Conservation (phyloP, 2,797 vertebrate species). For the Brachymystax lenok region DNA sequence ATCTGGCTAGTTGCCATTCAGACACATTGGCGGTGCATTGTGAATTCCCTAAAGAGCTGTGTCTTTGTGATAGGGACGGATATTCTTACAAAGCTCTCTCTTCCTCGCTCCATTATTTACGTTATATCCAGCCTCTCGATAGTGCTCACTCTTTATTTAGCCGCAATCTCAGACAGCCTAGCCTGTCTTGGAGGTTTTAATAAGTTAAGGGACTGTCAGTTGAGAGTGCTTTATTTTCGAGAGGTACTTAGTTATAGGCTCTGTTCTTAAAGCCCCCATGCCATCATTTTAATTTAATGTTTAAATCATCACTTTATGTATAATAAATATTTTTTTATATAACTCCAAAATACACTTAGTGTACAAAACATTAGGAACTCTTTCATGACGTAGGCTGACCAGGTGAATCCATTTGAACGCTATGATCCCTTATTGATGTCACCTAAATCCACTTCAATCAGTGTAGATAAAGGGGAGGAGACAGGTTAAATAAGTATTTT, state of each 20-base stretch:
- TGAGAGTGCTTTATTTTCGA: not conserved
- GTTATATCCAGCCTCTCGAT: slow-evolving; percentile 3
- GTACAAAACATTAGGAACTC: no score
- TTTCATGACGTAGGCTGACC: no score
- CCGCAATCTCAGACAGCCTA: not conserved
- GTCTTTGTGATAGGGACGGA: not conserved
- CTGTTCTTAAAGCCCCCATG: not conserved
- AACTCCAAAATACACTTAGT: no score
- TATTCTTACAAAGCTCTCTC: slow-evolving; percentile 1
- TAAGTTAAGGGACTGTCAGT: slow-evolving; percentile 4
- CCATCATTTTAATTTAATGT: no score
- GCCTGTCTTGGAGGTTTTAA: slow-evolving; percentile 11
- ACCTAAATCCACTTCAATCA: no score
- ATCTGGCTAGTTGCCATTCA: slow-evolving; percentile 7
- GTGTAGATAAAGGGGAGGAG: no score
- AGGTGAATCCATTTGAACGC: no score
- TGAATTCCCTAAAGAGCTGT: not conserved
- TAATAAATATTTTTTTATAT: no score
- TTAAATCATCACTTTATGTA: no score
- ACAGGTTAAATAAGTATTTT: no score
- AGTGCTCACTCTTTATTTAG: not conserved
- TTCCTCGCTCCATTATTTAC: not conserved
- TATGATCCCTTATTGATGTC: no score
- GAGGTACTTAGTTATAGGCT: not conserved
- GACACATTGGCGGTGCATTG: not conserved